A percentile compares a stretch with the other conserved stretches of the same genome.
phyloP scores from a whole-genome alignment of 2,797 vertebrate species.

The Rhadinocentrus ornatus region DNA sequence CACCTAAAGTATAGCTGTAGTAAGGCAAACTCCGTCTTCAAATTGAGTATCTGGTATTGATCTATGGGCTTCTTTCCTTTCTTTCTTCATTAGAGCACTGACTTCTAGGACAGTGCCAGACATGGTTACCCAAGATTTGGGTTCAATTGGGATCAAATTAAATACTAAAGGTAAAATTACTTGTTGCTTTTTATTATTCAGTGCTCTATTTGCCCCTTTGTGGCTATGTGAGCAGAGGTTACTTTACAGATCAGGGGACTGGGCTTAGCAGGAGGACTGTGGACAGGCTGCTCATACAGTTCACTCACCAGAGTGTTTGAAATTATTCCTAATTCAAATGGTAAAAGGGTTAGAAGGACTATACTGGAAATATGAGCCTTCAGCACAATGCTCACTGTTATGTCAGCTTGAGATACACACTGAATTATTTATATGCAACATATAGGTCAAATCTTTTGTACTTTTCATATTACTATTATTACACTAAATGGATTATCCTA shows the following conservation, averaged over 20 bases:
- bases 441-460: no score
- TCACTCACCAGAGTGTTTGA: background rate
- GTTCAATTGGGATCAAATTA: conserved; percentile 31
- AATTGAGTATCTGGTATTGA: conserved; percentile 1
- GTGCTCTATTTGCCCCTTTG: background rate
- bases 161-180: conserved; percentile 53
- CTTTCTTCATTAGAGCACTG: conserved; percentile 35
- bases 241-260: conserved; percentile 3
- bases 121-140: conserved; percentile 36
- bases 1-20: background rate
- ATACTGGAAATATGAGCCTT: background rate
- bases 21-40: background rate
- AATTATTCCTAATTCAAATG: background rate
- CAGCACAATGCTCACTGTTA: background rate
- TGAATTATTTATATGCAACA: no score
- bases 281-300: conserved; percentile 2
- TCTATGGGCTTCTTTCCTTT: conserved; percentile 20
- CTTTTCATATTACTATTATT: no score
- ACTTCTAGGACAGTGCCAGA: conserved; percentile 36
- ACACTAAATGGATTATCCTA: no score
- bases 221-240: conserved; percentile 25
- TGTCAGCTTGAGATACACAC: no score
- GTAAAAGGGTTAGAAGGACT: background rate
- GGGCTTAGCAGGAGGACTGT: background rate
- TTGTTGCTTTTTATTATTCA: conserved; percentile 48